Evolutionary conservation across 2,113 vertebrate genomes (phyloP), one percentile per base, ranked within the genome.

Genomic region (Odontophorus gujanensis): DNA sequence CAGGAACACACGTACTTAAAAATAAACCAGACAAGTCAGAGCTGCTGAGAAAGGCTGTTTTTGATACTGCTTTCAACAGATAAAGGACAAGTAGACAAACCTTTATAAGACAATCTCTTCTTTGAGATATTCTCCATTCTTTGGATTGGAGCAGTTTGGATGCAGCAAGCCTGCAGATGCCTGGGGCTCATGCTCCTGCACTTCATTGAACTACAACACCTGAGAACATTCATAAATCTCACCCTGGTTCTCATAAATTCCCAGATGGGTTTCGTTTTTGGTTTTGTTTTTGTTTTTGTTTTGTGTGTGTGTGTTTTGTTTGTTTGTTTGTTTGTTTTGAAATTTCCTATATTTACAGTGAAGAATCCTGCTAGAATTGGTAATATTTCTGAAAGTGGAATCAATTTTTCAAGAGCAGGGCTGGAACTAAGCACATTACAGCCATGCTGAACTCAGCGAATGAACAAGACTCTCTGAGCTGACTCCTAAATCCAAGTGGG

Each of bases 351-450:
- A 95, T 63, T 95, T 91, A 62, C 48, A 78, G 87, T 62, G 36
- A 26, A 53, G 63, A 95, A 87, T 69, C 34, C 32, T 76, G 87
- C 78, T 43, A 73, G 80, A 92, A 91, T 73, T 18, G 4, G 86
- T 80, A 89, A 91, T 89, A 95, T 95, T 95, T 91, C 81, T 85
- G 55, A 89, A 89, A 93, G 75, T 65, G 30, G 81, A 87, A 93
- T 95, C 89, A 87, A 87, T 92, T 96, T 95, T 95, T 95, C 76
- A 93, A 95, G 87, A 85, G 81, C 76, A 67, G 47, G 25, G 80
- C 85, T 95, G 93, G 92, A 95, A 96, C 85, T 93, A 95, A 97
- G 79, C 79, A 92, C 65, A 71, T 95, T 95, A 91, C 30, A 83
- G 61, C 51, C 68, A 42, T 90, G 93, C 89, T 92, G 93, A 96